phyloP scores from a whole-genome alignment of 2,888 invertebrate genomes.

The Drosophila anceps region DNA sequence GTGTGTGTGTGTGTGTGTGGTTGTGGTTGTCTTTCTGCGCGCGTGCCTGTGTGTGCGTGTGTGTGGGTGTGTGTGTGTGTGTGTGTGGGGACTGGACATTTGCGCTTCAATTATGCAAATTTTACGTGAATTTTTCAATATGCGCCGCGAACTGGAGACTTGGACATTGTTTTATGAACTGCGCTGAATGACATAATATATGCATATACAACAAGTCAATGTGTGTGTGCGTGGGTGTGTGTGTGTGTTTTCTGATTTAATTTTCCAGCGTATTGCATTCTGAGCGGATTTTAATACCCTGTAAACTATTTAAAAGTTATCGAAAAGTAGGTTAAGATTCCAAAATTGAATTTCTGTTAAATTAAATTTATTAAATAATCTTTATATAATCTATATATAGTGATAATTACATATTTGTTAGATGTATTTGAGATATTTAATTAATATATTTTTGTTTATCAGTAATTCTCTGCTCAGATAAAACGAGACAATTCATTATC shows the following conservation, averaged over 20 bases:
- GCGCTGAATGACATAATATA: constrained; percentile 49
- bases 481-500: neutral
- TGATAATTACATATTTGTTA: neutral
- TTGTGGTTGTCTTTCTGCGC: neutral
- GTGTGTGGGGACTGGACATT: constrained; percentile 47
- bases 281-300: constrained; percentile 39
- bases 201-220: constrained; percentile 7
- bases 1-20: constrained; percentile 19
- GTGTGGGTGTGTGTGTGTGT: constrained; percentile 11
- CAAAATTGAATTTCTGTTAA: neutral
- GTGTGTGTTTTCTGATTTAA: constrained; percentile 53
- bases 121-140: constrained; percentile 53
- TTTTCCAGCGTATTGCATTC: constrained; percentile 63
- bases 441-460: neutral
- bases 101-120: constrained; percentile 63
- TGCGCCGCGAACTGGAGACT: constrained; percentile 21
- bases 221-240: constrained; percentile 5
- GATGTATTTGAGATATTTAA: neutral
- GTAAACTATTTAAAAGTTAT: neutral
- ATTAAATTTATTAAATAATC: no score
- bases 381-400: no score
- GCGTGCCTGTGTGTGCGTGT: neutral
- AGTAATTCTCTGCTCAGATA: neutral
- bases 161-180: constrained; percentile 36
- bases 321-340: no score